Base-by-base conservation (phyloP, 2,888 invertebrate genomes). In the Lathronympha strigana region DNA sequence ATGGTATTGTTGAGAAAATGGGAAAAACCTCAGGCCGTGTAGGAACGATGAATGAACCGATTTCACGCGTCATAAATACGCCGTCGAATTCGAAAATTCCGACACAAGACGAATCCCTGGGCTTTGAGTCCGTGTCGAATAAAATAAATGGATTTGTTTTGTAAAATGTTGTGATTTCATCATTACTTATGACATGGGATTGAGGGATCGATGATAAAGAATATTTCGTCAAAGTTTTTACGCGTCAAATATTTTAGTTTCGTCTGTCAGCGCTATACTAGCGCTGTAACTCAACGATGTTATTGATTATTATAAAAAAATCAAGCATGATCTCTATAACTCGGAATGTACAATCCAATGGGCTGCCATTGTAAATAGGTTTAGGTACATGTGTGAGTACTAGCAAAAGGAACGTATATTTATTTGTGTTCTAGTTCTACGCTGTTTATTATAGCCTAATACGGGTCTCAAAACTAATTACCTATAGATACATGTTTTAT, bases 1-100 rank as follows among this genome's bases (percentile, higher is more conserved):
- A 84, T 87, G 83, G 87, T 88, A 87, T 88, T 86, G 85, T 89
- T 79, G 84, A 82, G 90, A 77, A 91, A 90, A 90, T 90, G 88
- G 89, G n/a, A n/a, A 87, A 91, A 92, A 82, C 80, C 82, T 75
- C 76, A 76, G 77, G 76, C 74, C 78, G 76, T 80, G 77, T 76
- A 78, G 74, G 81, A 78, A 80, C 81, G 76, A 79, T 88, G 84
- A 88, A 88, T 84, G 78, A 81, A 79, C 77, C 89, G 85, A 92
- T 92, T 91, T 91, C 88, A 92, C 88, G 92, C 84, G 81, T 83
- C 90, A 92, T 92, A 91, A 91, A 87, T 82, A 88, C 81, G 79
- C 77, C 76, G 80, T 78, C 77, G 79, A 76, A 81, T 86, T 81
- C 80, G 76, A 83, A 83, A 82, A 82, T 81, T 81, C 78, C 78